Percentiles rank a stretch among this genome's conserved stretches.
These are phyloP conservation scores for Nomada fucata DNA, from an alignment of 2,888 invertebrate genomes.

Conservation along the genomic window DNA sequence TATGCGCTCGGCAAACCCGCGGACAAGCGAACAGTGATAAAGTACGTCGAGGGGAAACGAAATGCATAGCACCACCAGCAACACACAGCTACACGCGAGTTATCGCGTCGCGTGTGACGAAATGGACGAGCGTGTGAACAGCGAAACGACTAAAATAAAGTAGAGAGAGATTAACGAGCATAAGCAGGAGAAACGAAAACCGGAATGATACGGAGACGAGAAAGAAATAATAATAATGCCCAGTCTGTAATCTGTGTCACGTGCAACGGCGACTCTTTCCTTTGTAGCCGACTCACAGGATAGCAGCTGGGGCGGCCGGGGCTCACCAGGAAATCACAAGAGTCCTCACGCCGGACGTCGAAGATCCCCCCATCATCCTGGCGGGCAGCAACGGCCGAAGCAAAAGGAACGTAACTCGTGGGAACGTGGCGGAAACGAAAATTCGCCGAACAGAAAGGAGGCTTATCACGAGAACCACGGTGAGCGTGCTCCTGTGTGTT, in stretches of 20 bases:
- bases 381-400: slow-evolving; percentile 61
- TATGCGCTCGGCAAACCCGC: neutral
- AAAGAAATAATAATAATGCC: slow-evolving; percentile 64
- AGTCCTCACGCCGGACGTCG: slow-evolving; percentile 75
- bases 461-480: slow-evolving; percentile 78
- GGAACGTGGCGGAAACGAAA: slow-evolving; percentile 71
- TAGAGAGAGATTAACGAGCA: slow-evolving; percentile 9
- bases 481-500: slow-evolving; percentile 74
- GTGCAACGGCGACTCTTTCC: slow-evolving; percentile 79
- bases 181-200: slow-evolving; percentile 9
- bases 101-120: slow-evolving; percentile 41
- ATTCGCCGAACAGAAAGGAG: slow-evolving; percentile 73
- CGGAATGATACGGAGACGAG: slow-evolving; percentile 46
- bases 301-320: slow-evolving; percentile 83
- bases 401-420: slow-evolving; percentile 76
- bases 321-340: slow-evolving; percentile 76
- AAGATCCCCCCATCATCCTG: slow-evolving; percentile 71
- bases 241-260: slow-evolving; percentile 79
- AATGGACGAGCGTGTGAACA: slow-evolving; percentile 7
- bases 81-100: slow-evolving; percentile 59
- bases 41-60: slow-evolving; percentile 7
- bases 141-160: slow-evolving; percentile 45
- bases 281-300: slow-evolving; percentile 81
- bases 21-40: slow-evolving; percentile 12
- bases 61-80: slow-evolving; percentile 57